phyloP scores from a whole-genome alignment of 2,113 vertebrate species.

The Tragelaphus buxtoni region DNA sequence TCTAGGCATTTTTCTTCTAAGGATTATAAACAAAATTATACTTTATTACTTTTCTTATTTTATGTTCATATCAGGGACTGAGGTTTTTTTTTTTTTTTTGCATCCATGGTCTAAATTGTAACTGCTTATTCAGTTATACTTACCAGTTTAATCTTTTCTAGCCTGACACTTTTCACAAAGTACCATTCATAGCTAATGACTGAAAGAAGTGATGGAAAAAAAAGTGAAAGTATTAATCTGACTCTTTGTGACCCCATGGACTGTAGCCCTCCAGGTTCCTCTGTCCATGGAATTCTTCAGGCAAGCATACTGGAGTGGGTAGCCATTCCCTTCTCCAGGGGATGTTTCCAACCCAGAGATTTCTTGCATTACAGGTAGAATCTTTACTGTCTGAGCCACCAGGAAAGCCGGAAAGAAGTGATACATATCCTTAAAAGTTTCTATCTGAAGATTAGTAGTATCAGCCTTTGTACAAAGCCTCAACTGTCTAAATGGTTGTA shows the following conservation, averaged over 20 bases:
- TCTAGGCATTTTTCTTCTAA: not conserved
- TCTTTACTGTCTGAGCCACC: not conserved
- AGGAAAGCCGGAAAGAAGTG: not conserved
- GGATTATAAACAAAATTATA: not conserved
- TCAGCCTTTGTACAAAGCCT: not conserved
- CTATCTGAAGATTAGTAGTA: not conserved
- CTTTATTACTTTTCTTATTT: not conserved
- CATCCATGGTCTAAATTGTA: not conserved
- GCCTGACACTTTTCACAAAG: not conserved
- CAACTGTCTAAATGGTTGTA: not conserved
- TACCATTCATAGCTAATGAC: not conserved
- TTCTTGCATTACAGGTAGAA: not conserved
- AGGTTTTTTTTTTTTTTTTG: not conserved
- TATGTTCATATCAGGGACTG: not conserved
- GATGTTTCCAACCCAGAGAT: not conserved
- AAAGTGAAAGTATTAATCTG: not conserved
- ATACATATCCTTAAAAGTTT: not conserved
- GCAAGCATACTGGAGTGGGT: not conserved
- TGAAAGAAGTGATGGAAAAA: not conserved
- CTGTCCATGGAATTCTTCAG: not conserved
- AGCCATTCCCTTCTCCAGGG: not conserved
- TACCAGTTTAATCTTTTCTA: conserved; percentile 35
- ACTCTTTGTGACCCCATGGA: not conserved
- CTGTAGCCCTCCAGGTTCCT: not conserved
- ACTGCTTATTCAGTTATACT: not conserved